These are phyloP conservation scores for Elysia crispata DNA, from an alignment of 2,888 invertebrate species.

Conservation along the genomic window DNA sequence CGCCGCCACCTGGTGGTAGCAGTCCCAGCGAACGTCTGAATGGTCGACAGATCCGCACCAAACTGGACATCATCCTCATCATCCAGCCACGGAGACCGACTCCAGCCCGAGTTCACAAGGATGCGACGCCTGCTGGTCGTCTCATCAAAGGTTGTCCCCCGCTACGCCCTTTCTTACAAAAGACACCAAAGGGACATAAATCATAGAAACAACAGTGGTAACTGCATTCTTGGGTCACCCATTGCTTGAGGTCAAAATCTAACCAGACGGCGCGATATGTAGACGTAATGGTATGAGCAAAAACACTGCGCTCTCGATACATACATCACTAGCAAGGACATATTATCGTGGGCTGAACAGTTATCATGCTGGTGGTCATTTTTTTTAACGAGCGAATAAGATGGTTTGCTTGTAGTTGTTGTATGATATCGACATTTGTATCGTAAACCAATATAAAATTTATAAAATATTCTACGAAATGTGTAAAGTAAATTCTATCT, in stretches of 20 bases:
- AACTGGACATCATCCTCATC: neutral
- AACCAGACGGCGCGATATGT: slow-evolving; percentile 16
- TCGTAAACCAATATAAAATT: too few relatives aligned
- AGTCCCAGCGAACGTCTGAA: slow-evolving; percentile 5
- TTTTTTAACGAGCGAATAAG: too few relatives aligned
- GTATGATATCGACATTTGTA: too few relatives aligned
- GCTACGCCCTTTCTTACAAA: slow-evolving; percentile 20
- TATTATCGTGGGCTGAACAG: neutral
- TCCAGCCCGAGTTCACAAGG: slow-evolving; percentile 9
- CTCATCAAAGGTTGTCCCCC: neutral
- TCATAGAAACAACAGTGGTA: slow-evolving; percentile 5
- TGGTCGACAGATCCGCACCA: slow-evolving; percentile 14
- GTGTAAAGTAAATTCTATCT: too few relatives aligned
- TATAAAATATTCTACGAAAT: too few relatives aligned
- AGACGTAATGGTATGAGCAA: neutral
- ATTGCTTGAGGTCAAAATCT: neutral
- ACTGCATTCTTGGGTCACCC: neutral
- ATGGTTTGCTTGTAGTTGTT: too few relatives aligned
- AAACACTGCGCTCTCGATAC: slow-evolving; percentile 9
- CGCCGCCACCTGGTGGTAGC: neutral
- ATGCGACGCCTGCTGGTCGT: neutral
- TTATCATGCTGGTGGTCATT: too few relatives aligned
- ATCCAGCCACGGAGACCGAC: neutral
- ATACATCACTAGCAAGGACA: neutral
- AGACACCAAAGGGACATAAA: slow-evolving; percentile 1